Conservation (phyloP, 2,113 vertebrate species). For the Naja naja region DNA sequence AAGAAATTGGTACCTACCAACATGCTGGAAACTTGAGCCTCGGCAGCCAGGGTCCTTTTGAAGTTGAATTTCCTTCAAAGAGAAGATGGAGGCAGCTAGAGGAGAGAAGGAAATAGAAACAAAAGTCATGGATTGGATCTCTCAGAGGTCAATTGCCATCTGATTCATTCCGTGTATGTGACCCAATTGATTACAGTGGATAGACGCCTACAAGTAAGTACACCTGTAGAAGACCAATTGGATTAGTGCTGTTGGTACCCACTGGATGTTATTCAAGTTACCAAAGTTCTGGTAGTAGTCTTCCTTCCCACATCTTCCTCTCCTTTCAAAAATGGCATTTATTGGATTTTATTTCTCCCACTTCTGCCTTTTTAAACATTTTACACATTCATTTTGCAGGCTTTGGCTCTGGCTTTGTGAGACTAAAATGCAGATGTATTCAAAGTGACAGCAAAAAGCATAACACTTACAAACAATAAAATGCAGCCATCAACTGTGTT, state of each 20-base stretch:
- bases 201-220: not conserved
- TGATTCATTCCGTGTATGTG: not conserved
- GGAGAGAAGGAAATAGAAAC: not conserved
- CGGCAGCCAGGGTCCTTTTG: slow-evolving; percentile 92
- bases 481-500: not conserved
- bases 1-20: slow-evolving; percentile 70
- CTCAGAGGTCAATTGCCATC: not conserved
- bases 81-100: slow-evolving; percentile 89
- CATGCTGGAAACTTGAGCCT: slow-evolving; percentile 85
- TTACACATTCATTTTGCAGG: not conserved
- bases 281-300: too few relatives aligned
- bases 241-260: not conserved
- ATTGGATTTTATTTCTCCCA: not conserved
- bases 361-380: not conserved
- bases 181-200: not conserved
- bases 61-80: slow-evolving; percentile 88
- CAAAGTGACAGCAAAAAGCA: not conserved
- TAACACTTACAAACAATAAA: not conserved
- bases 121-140: not conserved
- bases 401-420: not conserved
- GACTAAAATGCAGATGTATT: not conserved
- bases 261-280: not conserved
- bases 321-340: not conserved
- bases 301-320: not conserved
- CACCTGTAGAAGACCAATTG: not conserved